Conservation (phyloP, 2,797 vertebrate species). For the Masticophis lateralis region DNA sequence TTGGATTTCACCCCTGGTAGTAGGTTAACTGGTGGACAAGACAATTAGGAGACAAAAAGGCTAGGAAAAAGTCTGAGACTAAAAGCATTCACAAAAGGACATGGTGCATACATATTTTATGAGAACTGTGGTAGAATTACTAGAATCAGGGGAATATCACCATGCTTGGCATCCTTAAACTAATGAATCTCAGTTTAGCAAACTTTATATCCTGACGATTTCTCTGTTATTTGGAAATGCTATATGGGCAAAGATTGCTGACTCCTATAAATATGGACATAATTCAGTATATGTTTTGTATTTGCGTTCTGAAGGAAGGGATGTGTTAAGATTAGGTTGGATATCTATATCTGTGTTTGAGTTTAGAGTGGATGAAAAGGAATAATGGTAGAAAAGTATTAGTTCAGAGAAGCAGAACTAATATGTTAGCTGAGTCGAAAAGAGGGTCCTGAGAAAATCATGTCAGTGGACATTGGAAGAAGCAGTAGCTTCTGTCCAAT, state of each 20-base stretch:
- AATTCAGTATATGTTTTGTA: background rate
- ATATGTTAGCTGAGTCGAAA: background rate
- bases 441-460: background rate
- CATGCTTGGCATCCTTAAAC: background rate
- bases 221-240: background rate
- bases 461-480: background rate
- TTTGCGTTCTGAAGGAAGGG: background rate
- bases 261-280: background rate
- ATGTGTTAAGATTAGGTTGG: background rate
- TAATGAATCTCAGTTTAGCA: background rate
- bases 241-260: background rate
- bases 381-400: background rate
- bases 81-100: background rate
- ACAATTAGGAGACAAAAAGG: background rate
- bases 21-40: background rate
- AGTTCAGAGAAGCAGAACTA: background rate
- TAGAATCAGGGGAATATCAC: background rate
- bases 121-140: background rate
- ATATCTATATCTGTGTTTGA: background rate
- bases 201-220: background rate
- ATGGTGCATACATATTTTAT: too few species aligned
- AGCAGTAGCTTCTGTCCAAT: background rate
- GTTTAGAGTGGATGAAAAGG: background rate
- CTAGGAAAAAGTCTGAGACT: background rate
- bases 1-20: background rate